Base-by-base conservation (phyloP, 1,140 invertebrate species). In the Nylanderia fulva region DNA sequence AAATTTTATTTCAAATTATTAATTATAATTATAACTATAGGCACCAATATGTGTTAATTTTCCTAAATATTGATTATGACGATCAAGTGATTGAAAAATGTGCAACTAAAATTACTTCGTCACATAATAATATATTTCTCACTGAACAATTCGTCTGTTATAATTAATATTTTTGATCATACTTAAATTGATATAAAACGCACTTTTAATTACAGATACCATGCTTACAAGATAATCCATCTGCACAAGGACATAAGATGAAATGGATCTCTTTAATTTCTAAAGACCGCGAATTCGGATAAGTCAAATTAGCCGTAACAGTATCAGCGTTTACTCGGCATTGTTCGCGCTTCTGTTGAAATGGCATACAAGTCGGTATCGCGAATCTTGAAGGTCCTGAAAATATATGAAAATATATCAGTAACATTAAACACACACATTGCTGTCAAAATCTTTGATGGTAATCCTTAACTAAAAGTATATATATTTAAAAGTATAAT, bases 161-260 rank as follows among this genome's bases (percentile, higher is more conserved):
- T 18, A 9, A 71, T 72, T 18, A 9, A 71, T 72, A n/a, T 36
- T 27, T 27, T 33, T 1, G 9, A 42, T 68, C 8, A 11, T 15
- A 48, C 2, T 79, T 56, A 0, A 11, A 68, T 8, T 79, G 33
- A 68, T 24, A n/a, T n/a, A n/a, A 39, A n/a, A 56, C 11, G 56
- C n/a, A 15, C n/a, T 18, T 45, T 24, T 77, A 77, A 13, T 68
- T 76, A 33, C 92, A 90, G 8, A 88, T 15, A 1, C 83, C 86
- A 2, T 33, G 58, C 52, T 83, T 64, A 48, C 93, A 94, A 8
- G 42, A 71, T n/a, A 92, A 72, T 36, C 88, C 90, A 0, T 84
- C 4, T 0, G 18, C 75, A 33, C 93, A 94, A 24, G 92, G 91
- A 68, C 93, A 94, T 8, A 93, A 54, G 7, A 91, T 75, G 3